Conservation (phyloP, 2,797 vertebrate species). For the Manis crassicaudata region DNA sequence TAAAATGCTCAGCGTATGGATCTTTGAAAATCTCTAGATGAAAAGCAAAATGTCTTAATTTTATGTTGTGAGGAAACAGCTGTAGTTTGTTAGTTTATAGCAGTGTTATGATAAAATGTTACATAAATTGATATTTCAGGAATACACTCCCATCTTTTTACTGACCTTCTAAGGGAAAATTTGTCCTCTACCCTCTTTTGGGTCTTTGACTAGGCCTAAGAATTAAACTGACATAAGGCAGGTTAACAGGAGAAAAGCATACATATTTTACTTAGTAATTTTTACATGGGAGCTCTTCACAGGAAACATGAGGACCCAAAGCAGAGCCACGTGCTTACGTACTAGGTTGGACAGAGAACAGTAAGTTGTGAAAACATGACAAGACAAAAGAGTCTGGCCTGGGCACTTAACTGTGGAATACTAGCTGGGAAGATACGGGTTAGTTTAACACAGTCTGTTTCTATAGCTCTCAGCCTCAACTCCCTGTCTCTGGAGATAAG, state of each 20-base stretch:
- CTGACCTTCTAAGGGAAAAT: not conserved
- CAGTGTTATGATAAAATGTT: slow-evolving; percentile 4
- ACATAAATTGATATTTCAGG: not conserved
- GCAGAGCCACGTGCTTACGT: not conserved
- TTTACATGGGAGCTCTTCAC: not conserved
- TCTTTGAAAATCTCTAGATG: slow-evolving; percentile 37
- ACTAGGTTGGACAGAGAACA: not conserved
- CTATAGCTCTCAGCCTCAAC: not conserved
- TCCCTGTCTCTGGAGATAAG: not conserved
- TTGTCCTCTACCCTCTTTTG: not conserved
- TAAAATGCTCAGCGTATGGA: not conserved
- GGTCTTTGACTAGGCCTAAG: not conserved
- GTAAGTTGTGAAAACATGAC: not conserved
- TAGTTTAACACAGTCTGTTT: not conserved
- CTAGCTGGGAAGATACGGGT: not conserved
- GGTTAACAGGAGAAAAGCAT: not conserved
- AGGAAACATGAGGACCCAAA: not conserved
- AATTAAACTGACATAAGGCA: not conserved
- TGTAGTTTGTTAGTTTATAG: not conserved
- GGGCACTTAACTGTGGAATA: not conserved
- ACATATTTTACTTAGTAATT: not conserved
- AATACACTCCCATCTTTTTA: slow-evolving; percentile 16
- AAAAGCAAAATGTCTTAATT: slow-evolving; percentile 49
- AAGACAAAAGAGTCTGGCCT: not conserved
- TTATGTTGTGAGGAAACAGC: slow-evolving; percentile 40